Base-by-base conservation (phyloP, 2,888 invertebrate species). In the Bombyx huttoni region DNA sequence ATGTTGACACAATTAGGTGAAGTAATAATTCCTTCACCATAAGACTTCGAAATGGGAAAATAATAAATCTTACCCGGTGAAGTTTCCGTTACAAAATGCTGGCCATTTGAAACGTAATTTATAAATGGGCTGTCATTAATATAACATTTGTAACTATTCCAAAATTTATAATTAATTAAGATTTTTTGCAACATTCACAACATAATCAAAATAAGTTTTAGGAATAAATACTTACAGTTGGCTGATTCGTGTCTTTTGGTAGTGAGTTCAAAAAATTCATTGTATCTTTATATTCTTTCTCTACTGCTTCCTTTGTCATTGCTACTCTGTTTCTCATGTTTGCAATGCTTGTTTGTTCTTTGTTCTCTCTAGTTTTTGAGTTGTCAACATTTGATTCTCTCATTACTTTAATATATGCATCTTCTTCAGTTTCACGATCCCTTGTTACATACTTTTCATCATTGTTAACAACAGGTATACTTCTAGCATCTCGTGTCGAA, bases 251-350 rank as follows among this genome's bases (percentile, higher is more conserved):
- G 49, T 78, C 75, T 57, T 78, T 87, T 1, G 85, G 77, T 40
- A 88, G 56, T 9, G 78, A 73, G 55, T 80, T 85, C 49, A 89
- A 65, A 63, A 87, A 87, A 8, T 77, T 71, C 56, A 87, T 73
- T 46, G 87, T 87, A 52, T 87, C 85, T 53, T 70, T 75, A 57
- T 84, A 87, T 58, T 89, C 89, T 53, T 83, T 86, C 53, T 89
- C 86, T 48, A 87, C 77, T 68, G 94, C 90, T 61, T 97, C 89
- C 74, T 94, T 94, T 57, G 96, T 73, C 61, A 83, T 64, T 9
- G 87, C 87, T 49, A 87, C 67, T 67, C 73, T 85, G 55, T 67
- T 77, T 53, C 81, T 77, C 58, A 70, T 63, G 47, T 78, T 70
- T 52, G 75, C 72, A n/a, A 71, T 54, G 56, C 69, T 76, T 46